Evolutionary conservation across 2,797 vertebrate genomes (phyloP), one percentile per base, ranked within the genome.

Genomic region (Amazona finschi): DNA sequence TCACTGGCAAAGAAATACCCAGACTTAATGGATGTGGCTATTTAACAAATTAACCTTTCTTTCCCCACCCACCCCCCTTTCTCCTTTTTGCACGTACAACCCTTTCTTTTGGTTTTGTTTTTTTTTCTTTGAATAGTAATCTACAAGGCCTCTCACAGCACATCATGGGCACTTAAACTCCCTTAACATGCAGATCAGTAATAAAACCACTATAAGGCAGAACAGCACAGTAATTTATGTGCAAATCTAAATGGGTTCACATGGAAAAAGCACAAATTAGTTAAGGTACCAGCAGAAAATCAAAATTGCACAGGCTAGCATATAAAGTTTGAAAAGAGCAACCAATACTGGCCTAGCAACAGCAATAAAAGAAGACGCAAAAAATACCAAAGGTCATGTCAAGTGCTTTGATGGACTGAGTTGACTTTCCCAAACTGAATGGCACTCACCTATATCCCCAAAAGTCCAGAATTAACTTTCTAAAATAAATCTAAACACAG

Each of bases 401-500:
- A 52, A 44, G 21, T 15, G 20, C n/a, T 86, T 44, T 77, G 43
- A 61, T n/a, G 30, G 25, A 90, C 38, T 49, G 27, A 41, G 25
- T 90, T 77, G 81, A 78, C 43, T 39, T 87, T 46, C 76, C 52
- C 67, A 61, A 65, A 79, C 39, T 85, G 39, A 21, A 28, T 60
- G 41, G 38, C 19, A 55, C 36, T 73, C 15, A 46, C 52, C 30
- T 60, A 43, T 24, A 75, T 20, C 6, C 46, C 33, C 67, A 36
- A 73, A 90, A 93, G 15, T 14, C 66, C 25, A 49, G 33, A 77
- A 65, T 61, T 91, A 86, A 67, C 65, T 67, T 83, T 30, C 47
- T 78, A 78, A 93, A 87, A 33, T 8, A 52, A 41, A 25, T 12
- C 27, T 80, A 74, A 71, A 90, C 30, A 79, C 9, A 81, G 20